Evolutionary conservation across 1,140 invertebrate species (phyloP).

Genomic region (Euura saliciscinereae): DNA sequence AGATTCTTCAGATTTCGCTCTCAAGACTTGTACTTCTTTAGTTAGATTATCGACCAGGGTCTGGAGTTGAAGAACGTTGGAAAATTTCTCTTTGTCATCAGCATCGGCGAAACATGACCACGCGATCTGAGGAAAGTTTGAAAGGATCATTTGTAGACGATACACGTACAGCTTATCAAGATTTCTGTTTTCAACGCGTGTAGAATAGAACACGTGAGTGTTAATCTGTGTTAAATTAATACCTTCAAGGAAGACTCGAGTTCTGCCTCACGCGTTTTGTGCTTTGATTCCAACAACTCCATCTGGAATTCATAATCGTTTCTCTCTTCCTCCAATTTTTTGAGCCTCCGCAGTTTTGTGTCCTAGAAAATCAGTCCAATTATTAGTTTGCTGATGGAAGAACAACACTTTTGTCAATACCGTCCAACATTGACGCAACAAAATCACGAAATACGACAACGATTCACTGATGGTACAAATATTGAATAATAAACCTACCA

Average conservation of each 20-base stretch:
- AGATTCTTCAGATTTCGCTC: background rate
- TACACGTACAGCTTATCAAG: too few relatives aligned
- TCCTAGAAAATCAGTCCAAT: background rate
- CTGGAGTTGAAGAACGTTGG: constrained; percentile 17
- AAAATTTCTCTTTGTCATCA: constrained; percentile 6
- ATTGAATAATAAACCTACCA: background rate
- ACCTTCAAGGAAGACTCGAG: constrained; percentile 24
- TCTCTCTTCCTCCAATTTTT: constrained; percentile 4
- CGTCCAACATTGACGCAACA: too few relatives aligned
- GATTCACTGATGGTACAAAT: background rate
- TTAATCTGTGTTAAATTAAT: background rate
- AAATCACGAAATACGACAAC: too few relatives aligned
- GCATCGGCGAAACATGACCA: background rate
- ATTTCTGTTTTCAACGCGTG: background rate
- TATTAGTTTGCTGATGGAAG: too few relatives aligned
- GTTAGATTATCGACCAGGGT: constrained; percentile 12
- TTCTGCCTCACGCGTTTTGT: constrained; percentile 26
- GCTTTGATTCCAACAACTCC: constrained; percentile 21
- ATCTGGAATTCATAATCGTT: constrained; percentile 17
- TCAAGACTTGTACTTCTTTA: constrained; percentile 18
- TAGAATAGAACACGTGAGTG: background rate
- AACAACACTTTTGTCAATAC: too few relatives aligned
- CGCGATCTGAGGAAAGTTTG: background rate
- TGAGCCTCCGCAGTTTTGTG: background rate
- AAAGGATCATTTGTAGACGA: background rate